Conservation (phyloP, 2,797 vertebrate species). For the Ctenopoma multispine region DNA sequence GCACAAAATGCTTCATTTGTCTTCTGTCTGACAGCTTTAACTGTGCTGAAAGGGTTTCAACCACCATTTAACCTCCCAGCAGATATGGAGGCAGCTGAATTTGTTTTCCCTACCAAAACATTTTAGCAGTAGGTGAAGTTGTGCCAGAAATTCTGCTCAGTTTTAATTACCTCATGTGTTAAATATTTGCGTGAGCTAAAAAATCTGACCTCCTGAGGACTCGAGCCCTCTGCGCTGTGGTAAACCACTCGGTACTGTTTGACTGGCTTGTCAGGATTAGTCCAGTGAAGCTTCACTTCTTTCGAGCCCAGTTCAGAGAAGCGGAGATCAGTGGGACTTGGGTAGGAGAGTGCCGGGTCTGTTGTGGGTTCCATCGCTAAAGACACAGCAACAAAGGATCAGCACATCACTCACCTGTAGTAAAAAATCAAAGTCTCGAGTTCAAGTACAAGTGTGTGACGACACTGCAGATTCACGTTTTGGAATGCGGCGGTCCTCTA, state of each 20-base stretch:
- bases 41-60: too few relatives aligned
- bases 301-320: slow-evolving; percentile 89
- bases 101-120: too few relatives aligned
- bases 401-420: not conserved
- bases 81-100: not conserved
- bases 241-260: slow-evolving; percentile 90
- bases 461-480: slow-evolving; percentile 67
- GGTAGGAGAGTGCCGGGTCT: slow-evolving; percentile 75
- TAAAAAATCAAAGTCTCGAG: not conserved
- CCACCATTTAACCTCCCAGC: too few relatives aligned
- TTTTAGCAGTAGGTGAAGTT: too few relatives aligned
- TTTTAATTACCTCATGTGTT: not conserved
- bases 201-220: slow-evolving; percentile 88
- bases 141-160: not conserved
- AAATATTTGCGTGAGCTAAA: not conserved
- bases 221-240: slow-evolving; percentile 87
- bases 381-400: slow-evolving; percentile 1
- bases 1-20: not conserved
- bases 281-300: slow-evolving; percentile 91
- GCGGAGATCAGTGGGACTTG: slow-evolving; percentile 87
- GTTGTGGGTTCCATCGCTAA: slow-evolving; percentile 80
- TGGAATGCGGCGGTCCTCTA: slow-evolving; percentile 84
- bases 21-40: not conserved
- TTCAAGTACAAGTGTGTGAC: not conserved
- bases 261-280: slow-evolving; percentile 78